phyloP scores from a whole-genome alignment of 2,888 invertebrate genomes.

The Fabriciana adippe region DNA sequence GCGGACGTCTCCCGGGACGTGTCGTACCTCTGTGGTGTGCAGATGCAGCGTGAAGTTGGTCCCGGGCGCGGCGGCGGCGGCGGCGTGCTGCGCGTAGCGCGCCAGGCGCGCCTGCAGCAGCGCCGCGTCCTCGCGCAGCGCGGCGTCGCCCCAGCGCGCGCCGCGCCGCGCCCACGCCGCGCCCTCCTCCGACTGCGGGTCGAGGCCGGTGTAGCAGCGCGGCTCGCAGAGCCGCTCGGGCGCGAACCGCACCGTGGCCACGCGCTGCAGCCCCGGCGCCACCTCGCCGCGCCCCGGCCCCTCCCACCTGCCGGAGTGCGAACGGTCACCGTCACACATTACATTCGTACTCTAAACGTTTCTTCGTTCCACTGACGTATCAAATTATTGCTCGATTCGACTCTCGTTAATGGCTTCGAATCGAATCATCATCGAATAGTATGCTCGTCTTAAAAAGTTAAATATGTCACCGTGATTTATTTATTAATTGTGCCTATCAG shows the following conservation, averaged over 20 bases:
- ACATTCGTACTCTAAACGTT: too few species aligned
- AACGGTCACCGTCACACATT: constrained; percentile 46
- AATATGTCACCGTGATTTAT: not conserved
- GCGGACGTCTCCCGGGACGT: too few species aligned
- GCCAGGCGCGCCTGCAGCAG: constrained; percentile 42
- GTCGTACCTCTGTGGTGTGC: constrained; percentile 85
- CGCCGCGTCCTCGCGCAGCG: constrained; percentile 40
- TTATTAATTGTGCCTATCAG: too few species aligned
- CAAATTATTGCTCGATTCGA: too few species aligned
- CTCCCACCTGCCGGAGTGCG: constrained; percentile 48
- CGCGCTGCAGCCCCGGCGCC: constrained; percentile 59
- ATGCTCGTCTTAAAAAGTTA: constrained; percentile 41
- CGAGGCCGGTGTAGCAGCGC: constrained; percentile 89
- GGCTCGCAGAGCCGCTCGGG: constrained; percentile 87
- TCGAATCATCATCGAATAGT: too few species aligned
- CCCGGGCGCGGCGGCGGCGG: constrained; percentile 74
- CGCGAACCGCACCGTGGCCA: constrained; percentile 86
- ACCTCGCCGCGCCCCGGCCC: constrained; percentile 37
- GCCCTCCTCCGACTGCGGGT: constrained; percentile 70
- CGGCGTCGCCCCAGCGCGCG: constrained; percentile 23
- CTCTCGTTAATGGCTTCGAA: too few species aligned
- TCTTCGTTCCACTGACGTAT: too few species aligned
- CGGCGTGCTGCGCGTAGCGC: constrained; percentile 72
- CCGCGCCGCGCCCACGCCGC: constrained; percentile 50
- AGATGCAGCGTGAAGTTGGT: constrained; percentile 87